Conservation (phyloP, 1,140 invertebrate species). For the Episyrphus balteatus region DNA sequence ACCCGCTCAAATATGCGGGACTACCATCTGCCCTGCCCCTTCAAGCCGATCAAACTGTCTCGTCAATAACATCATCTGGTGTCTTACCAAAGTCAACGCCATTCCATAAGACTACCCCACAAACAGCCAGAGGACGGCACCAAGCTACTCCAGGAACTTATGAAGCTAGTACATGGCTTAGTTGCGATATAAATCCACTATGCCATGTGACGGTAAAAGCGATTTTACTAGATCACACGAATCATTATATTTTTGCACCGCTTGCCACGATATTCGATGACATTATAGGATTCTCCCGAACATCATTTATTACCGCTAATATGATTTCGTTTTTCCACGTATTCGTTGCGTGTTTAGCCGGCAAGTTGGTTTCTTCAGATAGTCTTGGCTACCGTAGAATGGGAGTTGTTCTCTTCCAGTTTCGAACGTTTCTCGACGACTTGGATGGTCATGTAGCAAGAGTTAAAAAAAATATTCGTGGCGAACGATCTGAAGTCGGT, state of each 20-base stretch:
- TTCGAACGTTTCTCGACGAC: constrained; percentile 66
- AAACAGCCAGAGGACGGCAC: no score
- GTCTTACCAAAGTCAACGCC: no score
- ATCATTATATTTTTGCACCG: constrained; percentile 65
- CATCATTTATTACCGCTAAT: constrained; percentile 59
- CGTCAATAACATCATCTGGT: no score
- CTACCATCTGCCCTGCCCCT: no score
- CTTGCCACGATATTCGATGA: constrained; percentile 53
- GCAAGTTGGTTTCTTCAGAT: constrained; percentile 55
- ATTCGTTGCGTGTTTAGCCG: constrained; percentile 54
- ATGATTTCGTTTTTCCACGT: constrained; percentile 65
- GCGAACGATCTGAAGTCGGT: constrained; percentile 59
- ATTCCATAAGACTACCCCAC: no score
- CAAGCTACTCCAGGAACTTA: constrained; percentile 23
- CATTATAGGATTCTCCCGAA: constrained; percentile 48
- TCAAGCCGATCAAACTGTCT: no score
- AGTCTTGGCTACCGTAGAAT: constrained; percentile 52
- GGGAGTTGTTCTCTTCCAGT: constrained; percentile 60
- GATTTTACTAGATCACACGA: constrained; percentile 60
- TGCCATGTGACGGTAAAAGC: constrained; percentile 66
- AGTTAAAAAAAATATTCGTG: constrained; percentile 51
- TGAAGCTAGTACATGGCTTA: constrained; percentile 46
- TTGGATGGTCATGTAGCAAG: constrained; percentile 69
- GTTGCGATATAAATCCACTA: constrained; percentile 56
- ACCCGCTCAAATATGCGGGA: no score